Conservation (phyloP, 2,888 invertebrate species). For the Chloroclystis v-ata region DNA sequence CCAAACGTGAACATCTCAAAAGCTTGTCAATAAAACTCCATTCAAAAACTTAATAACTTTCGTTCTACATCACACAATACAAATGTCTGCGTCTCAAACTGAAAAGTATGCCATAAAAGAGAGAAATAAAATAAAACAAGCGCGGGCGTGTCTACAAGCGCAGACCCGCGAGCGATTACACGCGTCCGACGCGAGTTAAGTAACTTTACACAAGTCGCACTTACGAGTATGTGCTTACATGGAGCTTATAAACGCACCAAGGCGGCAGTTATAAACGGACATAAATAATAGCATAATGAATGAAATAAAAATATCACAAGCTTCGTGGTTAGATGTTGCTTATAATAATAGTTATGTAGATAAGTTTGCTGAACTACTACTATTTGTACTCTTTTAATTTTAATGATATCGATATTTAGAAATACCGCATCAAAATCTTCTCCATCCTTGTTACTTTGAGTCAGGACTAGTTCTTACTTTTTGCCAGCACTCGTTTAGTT, state of each 20-base stretch:
- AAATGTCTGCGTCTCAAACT: background rate
- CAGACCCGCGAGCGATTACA: conserved; percentile 22
- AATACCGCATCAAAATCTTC: conserved; percentile 5
- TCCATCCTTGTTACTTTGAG: conserved; percentile 14
- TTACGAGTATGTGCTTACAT: conserved; percentile 10
- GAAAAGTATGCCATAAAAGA: conserved; percentile 6
- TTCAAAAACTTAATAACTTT: too few species aligned
- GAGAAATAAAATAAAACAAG: conserved; percentile 10
- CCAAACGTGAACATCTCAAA: too few species aligned
- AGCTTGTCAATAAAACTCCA: too few species aligned
- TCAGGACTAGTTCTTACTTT: conserved; percentile 17
- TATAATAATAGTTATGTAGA: too few species aligned
- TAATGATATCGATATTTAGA: too few species aligned
- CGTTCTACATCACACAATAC: too few species aligned
- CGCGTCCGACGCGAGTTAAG: conserved; percentile 25
- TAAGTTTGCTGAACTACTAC: too few species aligned
- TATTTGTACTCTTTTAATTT: too few species aligned
- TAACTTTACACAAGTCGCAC: conserved; percentile 30
- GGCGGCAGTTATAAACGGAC: too few species aligned
- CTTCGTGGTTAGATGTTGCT: too few species aligned
- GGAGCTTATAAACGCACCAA: conserved; percentile 5
- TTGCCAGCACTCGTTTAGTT: conserved; percentile 25
- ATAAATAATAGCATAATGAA: too few species aligned
- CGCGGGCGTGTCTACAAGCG: conserved; percentile 19
- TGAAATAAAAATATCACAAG: too few species aligned